A percentile compares a stretch with the other conserved stretches of the same genome.
phyloP scores from a whole-genome alignment of 2,888 invertebrate genomes.

The Camponotus fellah region DNA sequence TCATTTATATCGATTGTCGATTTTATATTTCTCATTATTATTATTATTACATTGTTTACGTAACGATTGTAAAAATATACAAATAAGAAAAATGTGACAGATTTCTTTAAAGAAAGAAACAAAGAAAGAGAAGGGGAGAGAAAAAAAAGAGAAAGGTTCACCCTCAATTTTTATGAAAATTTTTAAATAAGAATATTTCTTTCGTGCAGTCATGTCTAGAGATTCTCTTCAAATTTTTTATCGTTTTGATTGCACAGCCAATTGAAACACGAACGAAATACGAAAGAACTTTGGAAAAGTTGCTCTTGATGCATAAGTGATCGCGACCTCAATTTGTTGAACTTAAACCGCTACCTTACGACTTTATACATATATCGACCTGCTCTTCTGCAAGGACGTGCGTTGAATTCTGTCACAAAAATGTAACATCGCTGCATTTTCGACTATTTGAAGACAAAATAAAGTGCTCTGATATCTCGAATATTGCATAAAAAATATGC shows the following conservation, averaged over 20 bases:
- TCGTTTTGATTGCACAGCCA: conserved; percentile 27
- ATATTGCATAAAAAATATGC: not conserved
- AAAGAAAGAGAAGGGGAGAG: too few species aligned
- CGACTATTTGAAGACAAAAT: not conserved
- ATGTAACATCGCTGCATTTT: not conserved
- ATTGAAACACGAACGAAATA: conserved; percentile 31
- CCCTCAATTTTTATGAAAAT: not conserved
- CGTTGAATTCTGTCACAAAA: conserved; percentile 27
- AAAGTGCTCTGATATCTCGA: not conserved
- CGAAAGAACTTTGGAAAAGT: conserved; percentile 35
- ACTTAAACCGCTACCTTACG: conserved; percentile 31
- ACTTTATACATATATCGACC: conserved; percentile 29
- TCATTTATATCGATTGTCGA: not conserved
- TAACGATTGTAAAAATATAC: not conserved
- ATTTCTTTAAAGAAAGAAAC: not conserved
- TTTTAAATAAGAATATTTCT: conserved; percentile 12
- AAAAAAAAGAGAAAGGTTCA: not conserved
- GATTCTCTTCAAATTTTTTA: conserved; percentile 14
- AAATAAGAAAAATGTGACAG: not conserved
- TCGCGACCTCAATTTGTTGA: conserved; percentile 51
- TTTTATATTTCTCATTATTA: not conserved
- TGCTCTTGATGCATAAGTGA: conserved; percentile 48
- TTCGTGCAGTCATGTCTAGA: not conserved
- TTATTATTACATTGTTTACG: not conserved
- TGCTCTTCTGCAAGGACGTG: conserved; percentile 29